Base-by-base conservation (phyloP, 2,797 vertebrate species). In the Sebastes glaucus region DNA sequence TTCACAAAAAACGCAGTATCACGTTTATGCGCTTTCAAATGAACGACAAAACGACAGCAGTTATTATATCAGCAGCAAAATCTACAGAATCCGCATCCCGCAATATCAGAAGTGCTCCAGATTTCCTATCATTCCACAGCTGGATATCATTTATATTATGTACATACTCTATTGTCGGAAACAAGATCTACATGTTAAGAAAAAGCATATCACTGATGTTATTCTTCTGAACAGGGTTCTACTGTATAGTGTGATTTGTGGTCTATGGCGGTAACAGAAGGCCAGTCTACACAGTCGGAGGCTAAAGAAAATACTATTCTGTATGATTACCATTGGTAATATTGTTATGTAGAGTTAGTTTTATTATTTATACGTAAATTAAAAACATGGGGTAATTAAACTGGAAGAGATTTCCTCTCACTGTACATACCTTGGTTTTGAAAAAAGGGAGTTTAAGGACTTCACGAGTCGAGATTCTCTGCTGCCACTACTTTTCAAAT, bases 181-280 rank as follows among this genome's bases (percentile, higher is more conserved):
- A 93, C 93, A 90, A 93, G 87, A 92, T 94, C 87, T 94, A 94
- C 92, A 90, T 94, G 91, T 94, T 92, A 94, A 94, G 87, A 91
- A 93, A 93, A 94, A 94, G 91, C 93, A 94, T 94, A 95, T 94
- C 94, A 94, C 88, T 93, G 90, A 93, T 93, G 93, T 94, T 94
- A 94, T 94, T 93, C 93, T 93, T 93, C 89, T 92, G 90, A 94
- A 94, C 94, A 95, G 94, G 93, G 94, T 95, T 94, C 89, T 93
- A 89, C 87, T 95, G 93, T 95, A 94, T 94, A 94, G 93, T 95
- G 94, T 95, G 93, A 94, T 94, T 94, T 94, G 94, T 95, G 90
- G 93, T 94, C 89, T 85, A 88, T 91, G 77, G 90, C 78, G 66
- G 91, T 78, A 93, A 92, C 59, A 86, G 85, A 91, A 82, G 83